A percentile compares a stretch with the other conserved stretches of the same genome.
Conservation (phyloP, 2,888 invertebrate species). For the Diarsia mendica region DNA sequence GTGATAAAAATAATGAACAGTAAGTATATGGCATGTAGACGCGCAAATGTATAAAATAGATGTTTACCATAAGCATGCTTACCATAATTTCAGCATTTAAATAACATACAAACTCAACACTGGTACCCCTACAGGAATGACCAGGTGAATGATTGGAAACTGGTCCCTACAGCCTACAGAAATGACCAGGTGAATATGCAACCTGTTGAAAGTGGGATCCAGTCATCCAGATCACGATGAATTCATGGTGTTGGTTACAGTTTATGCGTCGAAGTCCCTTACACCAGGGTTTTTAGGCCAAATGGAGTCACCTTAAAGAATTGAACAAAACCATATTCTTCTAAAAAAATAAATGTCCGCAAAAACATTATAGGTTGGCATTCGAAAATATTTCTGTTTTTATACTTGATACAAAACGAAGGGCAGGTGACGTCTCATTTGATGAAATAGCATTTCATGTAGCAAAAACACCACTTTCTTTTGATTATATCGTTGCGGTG, state of each 20-base stretch:
- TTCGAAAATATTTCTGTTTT: constrained; percentile 3
- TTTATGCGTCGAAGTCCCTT: background rate
- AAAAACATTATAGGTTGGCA: background rate
- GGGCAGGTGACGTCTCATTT: constrained; percentile 17
- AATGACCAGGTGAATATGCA: no score
- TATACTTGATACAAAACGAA: background rate
- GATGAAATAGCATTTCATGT: constrained; percentile 20
- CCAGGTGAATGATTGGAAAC: no score
- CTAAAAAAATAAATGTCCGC: background rate
- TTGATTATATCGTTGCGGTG: constrained; percentile 40
- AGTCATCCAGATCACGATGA: background rate
- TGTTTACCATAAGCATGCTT: no score
- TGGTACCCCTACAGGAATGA: no score
- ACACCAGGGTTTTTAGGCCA: background rate
- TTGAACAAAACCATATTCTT: constrained; percentile 9
- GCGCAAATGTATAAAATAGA: background rate
- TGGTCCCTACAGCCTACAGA: no score
- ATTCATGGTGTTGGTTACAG: background rate
- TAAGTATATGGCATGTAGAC: background rate
- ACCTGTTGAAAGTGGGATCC: no score
- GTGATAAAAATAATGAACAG: background rate
- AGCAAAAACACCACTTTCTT: constrained; percentile 38
- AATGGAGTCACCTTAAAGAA: background rate
- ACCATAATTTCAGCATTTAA: background rate
- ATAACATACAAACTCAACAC: no score